Base-by-base conservation (phyloP, 2,888 invertebrate species). In the Adineta ricciae region DNA sequence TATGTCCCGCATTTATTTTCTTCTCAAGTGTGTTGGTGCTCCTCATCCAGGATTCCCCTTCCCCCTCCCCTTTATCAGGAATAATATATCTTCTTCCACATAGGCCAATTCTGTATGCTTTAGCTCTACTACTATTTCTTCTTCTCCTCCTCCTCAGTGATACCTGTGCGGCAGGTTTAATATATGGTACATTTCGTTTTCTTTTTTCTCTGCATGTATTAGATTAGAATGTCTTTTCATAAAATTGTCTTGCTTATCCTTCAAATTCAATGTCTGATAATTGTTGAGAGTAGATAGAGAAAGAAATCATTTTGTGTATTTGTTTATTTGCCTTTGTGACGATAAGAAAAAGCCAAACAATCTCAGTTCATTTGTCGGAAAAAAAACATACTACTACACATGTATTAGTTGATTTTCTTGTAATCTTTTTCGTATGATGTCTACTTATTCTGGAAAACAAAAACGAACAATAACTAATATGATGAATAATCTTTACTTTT, bases 11-110 rank as follows among this genome's bases (percentile, higher is more conserved):
- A 64, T 64, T 64, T 64, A 64, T 64, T 32, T 64, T 64, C 27
- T 27, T 64, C 64, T 64, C 64, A 64, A 64, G 64, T 64, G 64
- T 64, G 27, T 16, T 64, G 64, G 64, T 64, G 64, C 64, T 64
- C 64, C 64, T 64, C 46, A 46, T 46, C 11, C 46, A 46, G n/a
- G n/a, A n/a, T 46, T 46, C 11, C 11, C 46, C 46, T 46, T 46
- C 11, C 8, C 2, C 32, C 27, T 5, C 27, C 64, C 64, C 64
- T 32, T 46, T 46, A 46, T 64, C 64, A 64, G 64, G 64, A 32
- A 64, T 56, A 16, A 14, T 64, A 64, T 64, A 19, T 50, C 50
- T 64, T 64, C 64, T 32, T 64, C 32, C 64, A 64, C 27, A 32
- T 64, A 64, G 64, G 64, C 32, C 4, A 64, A 64, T 64, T 52